A percentile compares a stretch with the other conserved stretches of the same genome.
Evolutionary conservation across 2,888 invertebrate species (phyloP).

Genomic region (Liodrosophila aerea): DNA sequence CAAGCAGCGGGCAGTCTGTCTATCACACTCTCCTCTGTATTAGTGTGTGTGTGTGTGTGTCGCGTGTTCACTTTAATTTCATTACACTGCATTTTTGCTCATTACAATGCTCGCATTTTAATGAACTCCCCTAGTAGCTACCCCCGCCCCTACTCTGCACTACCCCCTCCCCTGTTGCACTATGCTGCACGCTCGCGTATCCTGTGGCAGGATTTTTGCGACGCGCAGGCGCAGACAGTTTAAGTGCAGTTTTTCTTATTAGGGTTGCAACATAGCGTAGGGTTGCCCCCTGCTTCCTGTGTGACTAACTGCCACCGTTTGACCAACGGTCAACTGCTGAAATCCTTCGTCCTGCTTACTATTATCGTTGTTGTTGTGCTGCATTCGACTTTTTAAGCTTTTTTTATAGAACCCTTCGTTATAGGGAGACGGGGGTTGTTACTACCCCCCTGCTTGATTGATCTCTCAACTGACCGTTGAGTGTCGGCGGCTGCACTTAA

Average conservation of each 20-base stretch:
- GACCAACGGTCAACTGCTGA: slow-evolving; percentile 54
- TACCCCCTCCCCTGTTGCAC: background rate
- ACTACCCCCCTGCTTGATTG: slow-evolving; percentile 67
- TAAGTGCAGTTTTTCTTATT: slow-evolving; percentile 57
- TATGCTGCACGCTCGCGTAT: slow-evolving; percentile 10
- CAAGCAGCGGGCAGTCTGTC: slow-evolving; percentile 66
- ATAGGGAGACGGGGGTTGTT: slow-evolving; percentile 2
- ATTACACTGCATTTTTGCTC: slow-evolving; percentile 66
- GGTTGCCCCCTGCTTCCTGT: background rate
- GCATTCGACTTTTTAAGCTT: slow-evolving; percentile 57
- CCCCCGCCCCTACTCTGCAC: background rate
- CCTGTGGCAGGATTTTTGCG: slow-evolving; percentile 55
- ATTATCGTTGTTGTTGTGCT: slow-evolving; percentile 15
- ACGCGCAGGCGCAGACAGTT: slow-evolving; percentile 73
- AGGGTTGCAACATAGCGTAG: slow-evolving; percentile 48
- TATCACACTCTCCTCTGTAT: background rate
- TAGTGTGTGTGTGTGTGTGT: slow-evolving; percentile 19
- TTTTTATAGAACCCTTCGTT: slow-evolving; percentile 17
- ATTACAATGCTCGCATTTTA: slow-evolving; percentile 68
- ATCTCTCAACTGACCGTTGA: slow-evolving; percentile 73
- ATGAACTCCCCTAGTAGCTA: slow-evolving; percentile 45
- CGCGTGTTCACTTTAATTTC: slow-evolving; percentile 72
- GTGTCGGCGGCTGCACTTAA: slow-evolving; percentile 60
- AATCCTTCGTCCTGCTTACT: slow-evolving; percentile 25
- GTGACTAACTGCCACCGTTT: slow-evolving; percentile 22